These are phyloP conservation scores for Tenthredo distinguenda DNA, from an alignment of 2,888 invertebrate genomes.

Conservation along the genomic window DNA sequence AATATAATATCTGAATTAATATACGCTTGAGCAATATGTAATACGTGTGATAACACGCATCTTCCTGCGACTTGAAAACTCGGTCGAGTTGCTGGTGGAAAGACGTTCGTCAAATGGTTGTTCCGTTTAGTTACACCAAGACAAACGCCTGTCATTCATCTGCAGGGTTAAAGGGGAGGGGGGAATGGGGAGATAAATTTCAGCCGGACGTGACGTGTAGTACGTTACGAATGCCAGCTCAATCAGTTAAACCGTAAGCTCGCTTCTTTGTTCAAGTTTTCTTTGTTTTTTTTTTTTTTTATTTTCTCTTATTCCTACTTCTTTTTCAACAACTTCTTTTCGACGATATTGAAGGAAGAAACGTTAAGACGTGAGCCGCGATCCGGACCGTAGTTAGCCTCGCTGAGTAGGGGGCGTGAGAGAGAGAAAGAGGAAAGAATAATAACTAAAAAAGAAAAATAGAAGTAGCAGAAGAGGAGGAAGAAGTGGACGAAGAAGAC, in stretches of 20 bases:
- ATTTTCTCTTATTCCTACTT: neutral
- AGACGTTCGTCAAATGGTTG: slow-evolving; percentile 49
- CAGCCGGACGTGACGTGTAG: slow-evolving; percentile 52
- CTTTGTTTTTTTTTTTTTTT: slow-evolving; percentile 1
- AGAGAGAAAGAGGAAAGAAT: neutral
- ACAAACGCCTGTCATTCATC: slow-evolving; percentile 49
- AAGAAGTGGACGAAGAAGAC: neutral
- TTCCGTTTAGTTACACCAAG: slow-evolving; percentile 51
- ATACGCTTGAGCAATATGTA: neutral
- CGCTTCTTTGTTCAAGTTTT: slow-evolving; percentile 45
- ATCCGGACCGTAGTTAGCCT: slow-evolving; percentile 7
- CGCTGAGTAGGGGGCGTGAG: slow-evolving; percentile 18
- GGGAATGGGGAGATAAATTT: slow-evolving; percentile 51
- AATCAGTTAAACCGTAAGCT: slow-evolving; percentile 51
- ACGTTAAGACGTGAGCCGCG: slow-evolving; percentile 32
- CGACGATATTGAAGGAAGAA: slow-evolving; percentile 46
- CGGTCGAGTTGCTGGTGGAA: slow-evolving; percentile 40
- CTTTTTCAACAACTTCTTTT: slow-evolving; percentile 36
- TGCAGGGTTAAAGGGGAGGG: slow-evolving; percentile 39
- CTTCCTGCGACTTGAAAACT: slow-evolving; percentile 33
- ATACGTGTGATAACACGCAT: slow-evolving; percentile 26
- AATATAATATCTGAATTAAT: slow-evolving; percentile 4
- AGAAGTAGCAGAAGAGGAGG: neutral
- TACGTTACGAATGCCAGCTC: slow-evolving; percentile 49
- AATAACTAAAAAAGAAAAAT: neutral